phyloP scores from a whole-genome alignment of 2,888 invertebrate genomes.

The Pegoplata infirma region DNA sequence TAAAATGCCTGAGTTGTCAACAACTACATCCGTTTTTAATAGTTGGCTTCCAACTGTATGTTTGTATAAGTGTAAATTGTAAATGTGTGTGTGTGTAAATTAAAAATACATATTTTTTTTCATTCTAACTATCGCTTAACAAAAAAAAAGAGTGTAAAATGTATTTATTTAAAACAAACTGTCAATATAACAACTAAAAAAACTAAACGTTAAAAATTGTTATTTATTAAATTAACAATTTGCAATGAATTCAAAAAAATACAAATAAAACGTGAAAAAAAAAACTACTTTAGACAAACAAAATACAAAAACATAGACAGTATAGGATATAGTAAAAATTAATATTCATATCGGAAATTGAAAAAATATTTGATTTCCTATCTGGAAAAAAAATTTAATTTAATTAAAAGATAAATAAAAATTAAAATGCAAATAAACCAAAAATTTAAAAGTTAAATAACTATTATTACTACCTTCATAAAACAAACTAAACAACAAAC shows the following conservation, averaged over 20 bases:
- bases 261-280: not conserved
- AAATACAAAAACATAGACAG: conserved; percentile 20
- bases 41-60: not conserved
- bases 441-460: not conserved
- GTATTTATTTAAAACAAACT: not conserved
- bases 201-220: conserved; percentile 1
- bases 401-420: conserved; percentile 42
- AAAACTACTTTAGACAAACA: no score
- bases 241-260: not conserved
- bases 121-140: no score
- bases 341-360: conserved; percentile 53
- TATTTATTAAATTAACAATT: conserved; percentile 39
- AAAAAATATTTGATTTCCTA: conserved; percentile 58
- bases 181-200: not conserved
- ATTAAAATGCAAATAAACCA: not conserved
- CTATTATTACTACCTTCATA: no score
- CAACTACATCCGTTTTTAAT: conserved; percentile 30
- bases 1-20: conserved; percentile 34
- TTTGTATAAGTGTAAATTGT: not conserved
- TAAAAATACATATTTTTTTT: no score
- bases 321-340: conserved; percentile 41
- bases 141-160: not conserved
- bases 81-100: no score
- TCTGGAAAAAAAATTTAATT: conserved; percentile 44
- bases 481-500: no score